Base-by-base conservation (phyloP, 1,140 invertebrate genomes). In the Drosophila sechellia region DNA sequence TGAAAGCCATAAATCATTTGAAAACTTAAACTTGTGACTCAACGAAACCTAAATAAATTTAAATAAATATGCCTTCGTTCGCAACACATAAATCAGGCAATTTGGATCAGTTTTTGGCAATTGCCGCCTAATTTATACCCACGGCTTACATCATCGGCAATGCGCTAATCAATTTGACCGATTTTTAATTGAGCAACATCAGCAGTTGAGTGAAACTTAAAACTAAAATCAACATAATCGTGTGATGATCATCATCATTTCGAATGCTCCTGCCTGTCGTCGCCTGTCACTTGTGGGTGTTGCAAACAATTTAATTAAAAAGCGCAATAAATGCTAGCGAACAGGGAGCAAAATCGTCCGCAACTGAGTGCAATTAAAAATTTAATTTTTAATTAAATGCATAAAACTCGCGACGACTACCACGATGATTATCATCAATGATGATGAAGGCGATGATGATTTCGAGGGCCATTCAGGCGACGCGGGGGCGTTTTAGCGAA, bases 331-430 rank as follows among this genome's bases (percentile, higher is more conserved):
- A 55, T 12, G 20, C 42, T 4, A 42, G n/a, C 40, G 5, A 46
- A 37, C 37, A 15, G 61, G 58, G 4, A 63, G 27, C 20, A 37
- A 66, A 69, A 71, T 43, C 37, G 20, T 42, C 13, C 48, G 20
- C 54, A 27, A 70, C 76, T 69, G 66, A 77, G 66, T 68, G 72
- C 86, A 90, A 90, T 90, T 90, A 81, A 75, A 75, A 79, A 71
- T 72, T 54, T 56, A 75, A 78, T 75, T 73, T 80, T 73, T 63
- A 86, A 69, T 77, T 64, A 72, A 71, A 63, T 76, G 49, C 60
- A 53, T 48, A 63, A 58, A 75, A 78, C 54, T 57, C 13, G 57
- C 60, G 40, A 59, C 37, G n/a, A 22, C 35, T 11, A 45, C 42
- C 3, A 12, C 42, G 1, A 17, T 1, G 1, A 11, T 17, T 5